These are phyloP conservation scores for Cremastobaeus sp. DNA, from an alignment of 2,888 invertebrate genomes.

Conservation along the genomic window DNA sequence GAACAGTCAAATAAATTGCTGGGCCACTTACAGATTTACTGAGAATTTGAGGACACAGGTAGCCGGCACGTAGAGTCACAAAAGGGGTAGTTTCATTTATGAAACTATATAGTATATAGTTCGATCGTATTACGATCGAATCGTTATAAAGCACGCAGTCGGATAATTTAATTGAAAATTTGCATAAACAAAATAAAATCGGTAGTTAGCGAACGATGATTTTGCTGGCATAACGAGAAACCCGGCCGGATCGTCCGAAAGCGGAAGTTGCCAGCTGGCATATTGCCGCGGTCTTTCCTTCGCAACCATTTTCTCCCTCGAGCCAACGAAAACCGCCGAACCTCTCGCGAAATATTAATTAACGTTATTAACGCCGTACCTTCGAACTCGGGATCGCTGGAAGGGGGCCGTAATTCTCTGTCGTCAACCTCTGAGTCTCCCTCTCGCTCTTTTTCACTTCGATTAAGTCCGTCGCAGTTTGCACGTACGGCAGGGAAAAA, in stretches of 20 bases:
- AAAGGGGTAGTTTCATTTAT: too few relatives aligned
- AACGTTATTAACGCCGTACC: slow-evolving; percentile 82
- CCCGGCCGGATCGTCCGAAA: slow-evolving; percentile 62
- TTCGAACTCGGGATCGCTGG: slow-evolving; percentile 74
- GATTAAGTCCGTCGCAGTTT: slow-evolving; percentile 62
- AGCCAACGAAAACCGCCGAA: slow-evolving; percentile 73
- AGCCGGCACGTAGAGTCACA: too few relatives aligned
- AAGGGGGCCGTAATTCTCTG: slow-evolving; percentile 60
- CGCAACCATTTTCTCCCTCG: slow-evolving; percentile 61
- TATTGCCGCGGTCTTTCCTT: slow-evolving; percentile 68
- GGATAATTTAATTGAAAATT: neutral
- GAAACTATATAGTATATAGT: too few relatives aligned
- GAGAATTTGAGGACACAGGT: too few relatives aligned
- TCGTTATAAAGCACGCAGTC: too few relatives aligned
- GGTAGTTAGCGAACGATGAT: neutral
- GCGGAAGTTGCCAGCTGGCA: slow-evolving; percentile 75
- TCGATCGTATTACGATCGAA: too few relatives aligned
- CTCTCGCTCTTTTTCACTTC: slow-evolving; percentile 56
- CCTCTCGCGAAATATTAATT: slow-evolving; percentile 82
- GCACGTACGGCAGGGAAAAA: slow-evolving; percentile 65
- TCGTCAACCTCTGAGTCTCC: slow-evolving; percentile 54
- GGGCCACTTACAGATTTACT: too few relatives aligned
- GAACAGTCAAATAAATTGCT: too few relatives aligned
- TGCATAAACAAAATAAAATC: too few relatives aligned
- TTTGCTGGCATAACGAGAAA: slow-evolving; percentile 10